Evolutionary conservation across 2,797 vertebrate species (phyloP).

Genomic region (Betta splendens): DNA sequence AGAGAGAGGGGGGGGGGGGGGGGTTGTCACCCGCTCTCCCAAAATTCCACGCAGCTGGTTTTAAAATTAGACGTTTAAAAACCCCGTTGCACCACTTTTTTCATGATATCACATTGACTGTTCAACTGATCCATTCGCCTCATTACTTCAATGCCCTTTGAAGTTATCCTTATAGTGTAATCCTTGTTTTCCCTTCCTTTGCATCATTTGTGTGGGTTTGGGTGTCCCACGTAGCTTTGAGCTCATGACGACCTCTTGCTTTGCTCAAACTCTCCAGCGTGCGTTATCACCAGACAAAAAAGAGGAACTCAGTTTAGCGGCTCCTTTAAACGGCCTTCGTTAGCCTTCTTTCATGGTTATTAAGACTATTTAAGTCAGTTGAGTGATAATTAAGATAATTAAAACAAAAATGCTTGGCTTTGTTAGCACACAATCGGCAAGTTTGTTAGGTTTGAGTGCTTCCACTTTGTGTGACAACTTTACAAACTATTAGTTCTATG

Average conservation of each 20-base stretch:
- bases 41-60: slow-evolving; percentile 14
- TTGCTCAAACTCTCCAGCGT: slow-evolving; percentile 43
- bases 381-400: too few relatives aligned
- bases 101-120: too few relatives aligned
- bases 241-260: too few relatives aligned
- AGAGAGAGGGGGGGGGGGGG: slow-evolving; percentile 10
- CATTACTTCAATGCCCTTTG: too few relatives aligned
- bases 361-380: too few relatives aligned
- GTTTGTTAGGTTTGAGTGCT: background rate
- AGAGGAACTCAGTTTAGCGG: slow-evolving; percentile 33
- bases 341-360: background rate
- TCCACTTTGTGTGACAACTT: slow-evolving; percentile 3
- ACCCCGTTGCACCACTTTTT: too few relatives aligned
- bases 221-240: too few relatives aligned
- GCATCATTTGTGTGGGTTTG: too few relatives aligned
- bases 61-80: slow-evolving; percentile 11
- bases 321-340: slow-evolving; percentile 8
- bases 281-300: slow-evolving; percentile 56
- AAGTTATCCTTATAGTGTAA: too few relatives aligned
- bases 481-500: slow-evolving; percentile 5
- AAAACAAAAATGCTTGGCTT: background rate
- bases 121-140: too few relatives aligned
- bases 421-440: background rate
- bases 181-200: too few relatives aligned
- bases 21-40: background rate